These are phyloP conservation scores for Myotis brandtii DNA, from an alignment of 2,113 vertebrate species.

Conservation along the genomic window DNA sequence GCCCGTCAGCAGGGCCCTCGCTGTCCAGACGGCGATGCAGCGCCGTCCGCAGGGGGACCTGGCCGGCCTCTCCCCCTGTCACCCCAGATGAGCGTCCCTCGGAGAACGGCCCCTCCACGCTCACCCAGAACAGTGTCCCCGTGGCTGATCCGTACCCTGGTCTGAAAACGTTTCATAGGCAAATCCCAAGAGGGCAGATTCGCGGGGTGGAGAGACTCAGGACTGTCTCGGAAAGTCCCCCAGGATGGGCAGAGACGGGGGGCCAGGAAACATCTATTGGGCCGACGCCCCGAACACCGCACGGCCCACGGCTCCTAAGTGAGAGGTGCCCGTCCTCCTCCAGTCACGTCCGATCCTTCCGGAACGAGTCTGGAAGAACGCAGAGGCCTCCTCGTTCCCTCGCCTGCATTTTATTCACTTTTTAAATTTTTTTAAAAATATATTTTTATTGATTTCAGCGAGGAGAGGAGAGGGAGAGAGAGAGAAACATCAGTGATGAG, in stretches of 20 bases:
- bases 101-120: not conserved
- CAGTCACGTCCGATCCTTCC: not conserved
- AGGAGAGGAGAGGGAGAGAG: too few relatives aligned
- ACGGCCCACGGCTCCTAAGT: rapidly evolving
- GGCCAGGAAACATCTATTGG: not conserved
- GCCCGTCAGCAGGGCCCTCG: slow-evolving; percentile 82
- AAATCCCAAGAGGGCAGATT: not conserved
- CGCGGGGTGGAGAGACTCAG: not conserved
- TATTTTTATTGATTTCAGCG: too few relatives aligned
- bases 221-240: not conserved
- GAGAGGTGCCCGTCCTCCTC: not conserved
- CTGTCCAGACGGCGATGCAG: slow-evolving; percentile 77
- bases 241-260: not conserved
- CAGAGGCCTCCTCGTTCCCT: not conserved
- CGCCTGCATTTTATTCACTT: not conserved
- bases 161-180: not conserved
- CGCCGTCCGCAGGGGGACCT: slow-evolving; percentile 66
- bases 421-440: too few relatives aligned
- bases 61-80: slow-evolving; percentile 49
- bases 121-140: not conserved
- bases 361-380: not conserved
- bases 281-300: too few relatives aligned
- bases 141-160: not conserved
- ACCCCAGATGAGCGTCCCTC: not conserved
- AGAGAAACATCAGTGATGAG: too few relatives aligned